A percentile compares a stretch with the other conserved stretches of the same genome.
Evolutionary conservation across 2,888 invertebrate genomes (phyloP).

Genomic region (Drosophila mimetica): DNA sequence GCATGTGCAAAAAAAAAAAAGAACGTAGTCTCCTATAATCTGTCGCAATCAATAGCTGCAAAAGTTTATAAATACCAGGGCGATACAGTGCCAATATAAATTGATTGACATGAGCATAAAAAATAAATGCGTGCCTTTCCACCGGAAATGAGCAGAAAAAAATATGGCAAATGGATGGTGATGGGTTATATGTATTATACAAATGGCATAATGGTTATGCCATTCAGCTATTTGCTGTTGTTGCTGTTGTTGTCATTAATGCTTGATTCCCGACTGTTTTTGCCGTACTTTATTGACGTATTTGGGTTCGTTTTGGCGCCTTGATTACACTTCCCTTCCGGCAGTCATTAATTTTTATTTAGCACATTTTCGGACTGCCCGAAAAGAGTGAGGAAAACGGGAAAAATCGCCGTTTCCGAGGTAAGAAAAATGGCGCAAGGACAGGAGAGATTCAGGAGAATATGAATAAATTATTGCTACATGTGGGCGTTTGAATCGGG

Average conservation of each 20-base stretch:
- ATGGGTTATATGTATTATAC: constrained; percentile 20
- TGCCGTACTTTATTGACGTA: constrained; percentile 29
- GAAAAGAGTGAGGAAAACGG: constrained; percentile 7
- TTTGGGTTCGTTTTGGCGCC: constrained; percentile 46
- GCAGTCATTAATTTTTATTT: constrained; percentile 79
- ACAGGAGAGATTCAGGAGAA: constrained; percentile 26
- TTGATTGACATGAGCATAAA: constrained; percentile 57
- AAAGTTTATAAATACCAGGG: constrained; percentile 32
- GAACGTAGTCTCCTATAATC: constrained; percentile 36
- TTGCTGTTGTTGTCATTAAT: constrained; percentile 47
- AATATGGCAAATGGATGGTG: constrained; percentile 11
- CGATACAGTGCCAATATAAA: constrained; percentile 41
- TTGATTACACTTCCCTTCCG: constrained; percentile 79
- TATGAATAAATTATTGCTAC: constrained; percentile 70
- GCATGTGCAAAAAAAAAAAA: constrained; percentile 19
- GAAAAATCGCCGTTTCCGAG: constrained; percentile 29
- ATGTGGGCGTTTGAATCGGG: constrained; percentile 21
- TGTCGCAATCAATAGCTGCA: constrained; percentile 42
- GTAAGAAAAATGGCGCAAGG: constrained; percentile 69
- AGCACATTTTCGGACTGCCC: constrained; percentile 65
- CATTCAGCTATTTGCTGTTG: constrained; percentile 11
- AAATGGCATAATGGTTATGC: constrained; percentile 29
- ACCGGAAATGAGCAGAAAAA: constrained; percentile 54
- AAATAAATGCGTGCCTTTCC: constrained; percentile 42
- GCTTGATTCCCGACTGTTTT: constrained; percentile 35